A percentile compares a stretch with the other conserved stretches of the same genome.
These are phyloP conservation scores for Aplochiton taeniatus DNA, from an alignment of 2,797 vertebrate genomes.

Conservation along the genomic window DNA sequence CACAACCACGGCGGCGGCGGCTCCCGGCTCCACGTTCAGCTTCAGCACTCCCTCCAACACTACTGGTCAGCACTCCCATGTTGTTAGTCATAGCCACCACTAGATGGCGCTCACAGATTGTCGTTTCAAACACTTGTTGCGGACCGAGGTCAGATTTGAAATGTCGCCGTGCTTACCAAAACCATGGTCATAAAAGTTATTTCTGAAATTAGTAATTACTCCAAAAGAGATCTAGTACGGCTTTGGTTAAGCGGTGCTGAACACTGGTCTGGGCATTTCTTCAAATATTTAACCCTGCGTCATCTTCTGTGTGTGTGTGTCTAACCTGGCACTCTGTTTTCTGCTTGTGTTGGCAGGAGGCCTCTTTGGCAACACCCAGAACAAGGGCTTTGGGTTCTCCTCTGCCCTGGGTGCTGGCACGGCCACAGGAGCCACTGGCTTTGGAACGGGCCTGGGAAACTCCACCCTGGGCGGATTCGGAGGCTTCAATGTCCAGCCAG, in stretches of 20 bases:
- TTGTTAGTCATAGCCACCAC: conserved; percentile 20
- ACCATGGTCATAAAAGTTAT: too few relatives aligned
- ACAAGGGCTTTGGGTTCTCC: conserved; percentile 94
- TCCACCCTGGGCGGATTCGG: conserved; percentile 85
- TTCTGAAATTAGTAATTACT: too few relatives aligned
- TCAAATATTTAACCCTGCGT: too few relatives aligned
- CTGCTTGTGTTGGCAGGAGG: conserved; percentile 66
- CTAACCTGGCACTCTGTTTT: neutral
- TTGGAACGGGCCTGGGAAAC: conserved; percentile 85
- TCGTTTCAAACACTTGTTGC: too few relatives aligned
- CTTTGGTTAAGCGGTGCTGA: too few relatives aligned
- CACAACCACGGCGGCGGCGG: conserved; percentile 78
- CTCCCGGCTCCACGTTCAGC: conserved; percentile 82
- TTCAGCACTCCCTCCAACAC: conserved; percentile 87
- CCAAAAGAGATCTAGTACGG: too few relatives aligned
- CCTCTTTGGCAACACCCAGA: conserved; percentile 89
- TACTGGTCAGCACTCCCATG: conserved; percentile 67
- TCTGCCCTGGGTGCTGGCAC: conserved; percentile 82
- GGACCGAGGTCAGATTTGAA: too few relatives aligned
- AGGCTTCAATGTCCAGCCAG: conserved; percentile 85
- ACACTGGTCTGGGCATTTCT: too few relatives aligned
- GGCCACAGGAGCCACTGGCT: conserved; percentile 78
- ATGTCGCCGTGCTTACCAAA: too few relatives aligned
- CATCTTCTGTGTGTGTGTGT: too few relatives aligned
- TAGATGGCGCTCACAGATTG: conserved; percentile 28